Conservation (phyloP, 2,113 vertebrate species). For the Zosterops borbonicus region DNA sequence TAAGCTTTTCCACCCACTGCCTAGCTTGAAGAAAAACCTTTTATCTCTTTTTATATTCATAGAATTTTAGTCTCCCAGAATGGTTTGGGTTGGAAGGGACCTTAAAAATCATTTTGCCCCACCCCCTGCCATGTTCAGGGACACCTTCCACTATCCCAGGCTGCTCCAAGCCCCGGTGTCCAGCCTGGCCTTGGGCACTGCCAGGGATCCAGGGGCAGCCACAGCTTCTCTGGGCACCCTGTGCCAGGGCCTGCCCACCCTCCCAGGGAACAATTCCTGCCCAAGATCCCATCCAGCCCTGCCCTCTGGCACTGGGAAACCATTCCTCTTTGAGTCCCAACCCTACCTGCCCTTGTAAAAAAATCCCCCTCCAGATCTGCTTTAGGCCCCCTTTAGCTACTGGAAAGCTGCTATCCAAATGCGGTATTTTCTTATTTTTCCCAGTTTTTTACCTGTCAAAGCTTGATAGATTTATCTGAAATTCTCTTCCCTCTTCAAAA, state of each 20-base stretch:
- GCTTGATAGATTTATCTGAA: background rate
- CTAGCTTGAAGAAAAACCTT: background rate
- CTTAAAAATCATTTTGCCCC: accelerated
- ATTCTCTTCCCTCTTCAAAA: background rate
- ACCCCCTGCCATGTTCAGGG: background rate
- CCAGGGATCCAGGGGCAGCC: background rate
- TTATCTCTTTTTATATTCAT: accelerated
- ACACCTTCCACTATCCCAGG: accelerated
- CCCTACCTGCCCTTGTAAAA: background rate
- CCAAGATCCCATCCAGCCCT: accelerated
- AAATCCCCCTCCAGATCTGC: background rate
- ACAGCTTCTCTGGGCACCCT: background rate
- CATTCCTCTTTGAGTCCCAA: background rate
- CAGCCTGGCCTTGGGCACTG: background rate
- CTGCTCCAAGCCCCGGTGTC: background rate
- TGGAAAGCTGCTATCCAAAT: background rate
- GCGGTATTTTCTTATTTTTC: background rate
- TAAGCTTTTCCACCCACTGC: background rate
- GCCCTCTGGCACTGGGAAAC: background rate
- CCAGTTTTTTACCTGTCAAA: background rate
- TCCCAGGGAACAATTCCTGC: background rate
- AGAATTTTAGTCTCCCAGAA: background rate
- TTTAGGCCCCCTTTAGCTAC: background rate
- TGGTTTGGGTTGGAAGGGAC: background rate
- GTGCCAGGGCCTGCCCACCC: background rate